Conservation (phyloP, 2,888 invertebrate species). For the Campaea margaritaria region DNA sequence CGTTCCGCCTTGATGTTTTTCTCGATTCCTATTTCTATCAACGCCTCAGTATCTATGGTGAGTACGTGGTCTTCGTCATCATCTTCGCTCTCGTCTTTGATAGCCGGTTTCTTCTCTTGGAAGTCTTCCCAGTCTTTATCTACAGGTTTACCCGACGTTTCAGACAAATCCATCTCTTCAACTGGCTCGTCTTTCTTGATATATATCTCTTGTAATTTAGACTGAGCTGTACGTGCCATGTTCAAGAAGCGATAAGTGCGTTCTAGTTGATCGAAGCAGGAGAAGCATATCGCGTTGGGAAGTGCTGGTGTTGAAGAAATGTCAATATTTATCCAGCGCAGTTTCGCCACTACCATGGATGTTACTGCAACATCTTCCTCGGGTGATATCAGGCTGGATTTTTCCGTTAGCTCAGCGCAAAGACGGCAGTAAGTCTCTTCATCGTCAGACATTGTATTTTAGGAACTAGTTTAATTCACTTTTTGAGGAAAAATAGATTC, state of each 20-base stretch:
- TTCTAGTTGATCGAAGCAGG: conserved; percentile 76
- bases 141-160: conserved; percentile 61
- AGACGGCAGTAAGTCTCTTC: conserved; percentile 71
- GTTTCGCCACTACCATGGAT: conserved; percentile 70
- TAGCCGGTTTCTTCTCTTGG: conserved; percentile 59
- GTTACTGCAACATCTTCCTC: conserved; percentile 69
- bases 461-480: conserved; percentile 19
- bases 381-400: conserved; percentile 63
- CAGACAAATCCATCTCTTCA: conserved; percentile 26
- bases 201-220: conserved; percentile 62
- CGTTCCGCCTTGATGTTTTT: conserved; percentile 58
- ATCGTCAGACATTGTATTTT: conserved; percentile 60
- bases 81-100: conserved; percentile 59
- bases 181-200: conserved; percentile 44
- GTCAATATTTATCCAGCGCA: conserved; percentile 78
- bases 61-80: conserved; percentile 47
- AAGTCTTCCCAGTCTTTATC: conserved; percentile 71
- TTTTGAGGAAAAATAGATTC: conserved; percentile 13
- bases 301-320: conserved; percentile 56
- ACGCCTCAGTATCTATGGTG: conserved; percentile 50
- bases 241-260: conserved; percentile 75
- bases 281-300: conserved; percentile 74
- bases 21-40: conserved; percentile 44
- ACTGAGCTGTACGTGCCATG: conserved; percentile 69
- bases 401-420: conserved; percentile 74